Percentiles rank a stretch among this genome's conserved stretches.
Conservation (phyloP, 2,113 vertebrate species). For the Cepphus grylle region DNA sequence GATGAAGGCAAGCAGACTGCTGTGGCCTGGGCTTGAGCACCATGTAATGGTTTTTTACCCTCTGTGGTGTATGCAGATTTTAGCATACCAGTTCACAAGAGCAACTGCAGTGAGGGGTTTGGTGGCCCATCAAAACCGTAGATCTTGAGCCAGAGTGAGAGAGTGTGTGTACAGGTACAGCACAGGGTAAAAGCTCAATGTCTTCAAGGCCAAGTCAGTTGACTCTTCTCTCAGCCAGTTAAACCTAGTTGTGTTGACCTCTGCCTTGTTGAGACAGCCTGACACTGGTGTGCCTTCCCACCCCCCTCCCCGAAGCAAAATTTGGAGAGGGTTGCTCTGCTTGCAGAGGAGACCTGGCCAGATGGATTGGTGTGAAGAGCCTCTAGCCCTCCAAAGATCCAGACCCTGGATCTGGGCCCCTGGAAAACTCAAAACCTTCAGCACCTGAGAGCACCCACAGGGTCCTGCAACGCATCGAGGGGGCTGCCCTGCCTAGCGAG, state of each 20-base stretch:
- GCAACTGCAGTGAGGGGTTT: background rate
- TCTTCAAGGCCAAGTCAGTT: background rate
- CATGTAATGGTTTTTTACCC: background rate
- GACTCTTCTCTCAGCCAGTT: background rate
- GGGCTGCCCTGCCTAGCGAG: background rate
- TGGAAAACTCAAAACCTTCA: background rate
- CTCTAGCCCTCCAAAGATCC: background rate
- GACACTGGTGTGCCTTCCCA: fast-evolving
- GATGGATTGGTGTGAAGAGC: background rate
- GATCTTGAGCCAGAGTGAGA: background rate
- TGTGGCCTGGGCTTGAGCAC: background rate
- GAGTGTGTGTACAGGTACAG: background rate
- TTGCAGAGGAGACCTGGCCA: background rate
- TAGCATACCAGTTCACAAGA: background rate
- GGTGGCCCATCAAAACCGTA: background rate
- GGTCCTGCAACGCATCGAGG: fast-evolving
- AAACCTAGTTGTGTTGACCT: background rate
- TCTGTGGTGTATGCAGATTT: background rate
- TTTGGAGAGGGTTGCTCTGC: background rate
- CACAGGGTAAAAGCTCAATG: background rate
- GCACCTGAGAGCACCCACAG: fast-evolving
- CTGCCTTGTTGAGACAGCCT: background rate
- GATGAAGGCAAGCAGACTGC: background rate
- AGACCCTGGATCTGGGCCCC: background rate
- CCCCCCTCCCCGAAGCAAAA: background rate